Percentiles rank a stretch among this genome's conserved stretches.
phyloP scores from a whole-genome alignment of 2,113 vertebrate genomes.

The Odontophorus gujanensis region DNA sequence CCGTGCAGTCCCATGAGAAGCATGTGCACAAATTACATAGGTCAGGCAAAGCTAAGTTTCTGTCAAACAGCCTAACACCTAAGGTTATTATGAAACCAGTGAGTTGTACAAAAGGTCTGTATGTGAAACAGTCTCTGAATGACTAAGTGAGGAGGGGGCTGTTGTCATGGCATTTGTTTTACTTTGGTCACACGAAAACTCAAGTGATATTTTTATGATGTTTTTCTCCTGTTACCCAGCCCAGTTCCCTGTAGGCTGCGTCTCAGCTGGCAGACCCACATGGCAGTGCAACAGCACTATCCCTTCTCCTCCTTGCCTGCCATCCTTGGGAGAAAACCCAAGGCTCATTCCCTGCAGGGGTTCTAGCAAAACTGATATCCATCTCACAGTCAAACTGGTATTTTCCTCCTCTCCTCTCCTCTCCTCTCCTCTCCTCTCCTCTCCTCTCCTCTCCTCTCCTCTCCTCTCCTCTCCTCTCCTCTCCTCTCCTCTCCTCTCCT shows the following conservation, averaged over 20 bases:
- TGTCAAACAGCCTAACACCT: constrained; percentile 81
- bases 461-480: too few species aligned
- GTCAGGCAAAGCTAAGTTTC: constrained; percentile 77
- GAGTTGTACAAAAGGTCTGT: constrained; percentile 29
- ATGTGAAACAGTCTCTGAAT: not conserved
- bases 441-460: too few species aligned
- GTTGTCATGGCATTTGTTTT: not conserved
- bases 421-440: too few species aligned
- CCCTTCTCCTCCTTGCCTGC: accelerated
- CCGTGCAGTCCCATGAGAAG: constrained; percentile 59
- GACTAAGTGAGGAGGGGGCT: not conserved
- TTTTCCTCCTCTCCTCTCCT: not conserved
- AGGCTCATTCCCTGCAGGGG: accelerated
- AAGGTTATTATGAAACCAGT: constrained; percentile 72
- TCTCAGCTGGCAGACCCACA: accelerated
- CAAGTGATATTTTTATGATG: not conserved
- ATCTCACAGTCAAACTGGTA: not conserved
- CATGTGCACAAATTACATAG: constrained; percentile 60
- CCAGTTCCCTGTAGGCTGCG: not conserved
- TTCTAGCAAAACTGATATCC: not conserved
- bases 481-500: too few species aligned
- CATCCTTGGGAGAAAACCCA: accelerated
- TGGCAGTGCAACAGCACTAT: not conserved
- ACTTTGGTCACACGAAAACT: not conserved
- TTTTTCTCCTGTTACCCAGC: not conserved